Evolutionary conservation across 2,797 vertebrate species (phyloP).

Genomic region (Sebastes hubbsi): DNA sequence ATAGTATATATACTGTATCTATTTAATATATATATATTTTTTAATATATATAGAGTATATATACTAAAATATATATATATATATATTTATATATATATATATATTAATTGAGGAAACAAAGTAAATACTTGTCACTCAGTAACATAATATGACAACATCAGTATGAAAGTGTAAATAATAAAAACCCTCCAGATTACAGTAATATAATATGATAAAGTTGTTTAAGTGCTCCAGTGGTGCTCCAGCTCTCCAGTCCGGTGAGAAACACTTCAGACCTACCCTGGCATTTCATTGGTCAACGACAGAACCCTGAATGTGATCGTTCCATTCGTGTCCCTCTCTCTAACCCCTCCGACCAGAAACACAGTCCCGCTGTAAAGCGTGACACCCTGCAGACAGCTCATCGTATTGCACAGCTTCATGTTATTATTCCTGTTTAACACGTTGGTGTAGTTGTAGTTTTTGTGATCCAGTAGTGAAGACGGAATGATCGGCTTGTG

Average conservation of each 20-base stretch:
- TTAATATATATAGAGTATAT: too few species aligned
- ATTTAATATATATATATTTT: too few species aligned
- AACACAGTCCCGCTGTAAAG: constrained; percentile 13
- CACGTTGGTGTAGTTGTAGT: accelerated
- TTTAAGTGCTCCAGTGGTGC: neutral
- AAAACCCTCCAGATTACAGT: too few species aligned
- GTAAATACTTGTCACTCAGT: neutral
- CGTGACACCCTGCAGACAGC: neutral
- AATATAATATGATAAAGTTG: neutral
- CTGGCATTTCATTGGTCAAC: constrained; percentile 21
- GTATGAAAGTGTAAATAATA: neutral
- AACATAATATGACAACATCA: neutral
- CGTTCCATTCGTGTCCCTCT: constrained; percentile 46
- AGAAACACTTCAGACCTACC: neutral
- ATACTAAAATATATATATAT: too few species aligned
- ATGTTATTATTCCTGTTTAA: accelerated
- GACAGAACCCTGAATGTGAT: neutral
- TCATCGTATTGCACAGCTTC: neutral
- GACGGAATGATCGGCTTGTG: neutral
- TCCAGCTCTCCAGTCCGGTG: neutral
- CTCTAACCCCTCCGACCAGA: constrained; percentile 51
- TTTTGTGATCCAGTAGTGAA: neutral
- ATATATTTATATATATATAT: too few species aligned
- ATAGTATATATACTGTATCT: too few species aligned
- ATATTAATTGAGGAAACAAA: neutral